These are phyloP conservation scores for Ispidina picta DNA, from an alignment of 2,797 vertebrate species.

Conservation along the genomic window DNA sequence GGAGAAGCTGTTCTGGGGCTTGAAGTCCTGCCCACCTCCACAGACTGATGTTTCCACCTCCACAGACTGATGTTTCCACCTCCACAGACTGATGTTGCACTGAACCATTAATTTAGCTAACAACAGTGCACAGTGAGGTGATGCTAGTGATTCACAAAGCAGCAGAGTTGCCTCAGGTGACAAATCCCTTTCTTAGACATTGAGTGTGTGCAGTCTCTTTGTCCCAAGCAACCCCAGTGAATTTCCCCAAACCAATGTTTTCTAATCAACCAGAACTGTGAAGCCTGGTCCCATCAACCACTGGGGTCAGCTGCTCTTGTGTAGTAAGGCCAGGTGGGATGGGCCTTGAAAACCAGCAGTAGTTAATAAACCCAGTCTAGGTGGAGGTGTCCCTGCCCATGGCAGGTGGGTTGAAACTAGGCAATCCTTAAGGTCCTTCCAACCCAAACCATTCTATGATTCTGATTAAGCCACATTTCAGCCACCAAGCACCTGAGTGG, in stretches of 20 bases:
- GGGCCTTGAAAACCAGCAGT: background rate
- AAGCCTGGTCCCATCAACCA: background rate
- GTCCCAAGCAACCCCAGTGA: background rate
- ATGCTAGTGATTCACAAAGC: background rate
- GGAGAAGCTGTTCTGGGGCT: background rate
- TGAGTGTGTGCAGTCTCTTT: fast-evolving
- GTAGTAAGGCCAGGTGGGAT: background rate
- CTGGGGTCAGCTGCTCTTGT: fast-evolving
- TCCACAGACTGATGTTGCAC: background rate
- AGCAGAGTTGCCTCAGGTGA: background rate
- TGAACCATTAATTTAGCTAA: background rate
- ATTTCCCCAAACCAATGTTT: background rate
- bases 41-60: background rate
- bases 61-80: background rate
- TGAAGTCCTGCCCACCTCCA: background rate
- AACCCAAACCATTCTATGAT: background rate
- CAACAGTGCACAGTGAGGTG: fast-evolving
- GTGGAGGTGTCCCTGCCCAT: background rate
- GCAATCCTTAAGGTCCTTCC: background rate
- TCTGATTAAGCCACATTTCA: background rate
- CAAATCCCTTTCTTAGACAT: background rate
- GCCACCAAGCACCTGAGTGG: background rate
- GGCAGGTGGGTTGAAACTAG: background rate
- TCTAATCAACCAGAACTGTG: fast-evolving
- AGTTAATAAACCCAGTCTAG: background rate